Conservation (phyloP, 2,797 vertebrate species). For the Luscinia megarhynchos region DNA sequence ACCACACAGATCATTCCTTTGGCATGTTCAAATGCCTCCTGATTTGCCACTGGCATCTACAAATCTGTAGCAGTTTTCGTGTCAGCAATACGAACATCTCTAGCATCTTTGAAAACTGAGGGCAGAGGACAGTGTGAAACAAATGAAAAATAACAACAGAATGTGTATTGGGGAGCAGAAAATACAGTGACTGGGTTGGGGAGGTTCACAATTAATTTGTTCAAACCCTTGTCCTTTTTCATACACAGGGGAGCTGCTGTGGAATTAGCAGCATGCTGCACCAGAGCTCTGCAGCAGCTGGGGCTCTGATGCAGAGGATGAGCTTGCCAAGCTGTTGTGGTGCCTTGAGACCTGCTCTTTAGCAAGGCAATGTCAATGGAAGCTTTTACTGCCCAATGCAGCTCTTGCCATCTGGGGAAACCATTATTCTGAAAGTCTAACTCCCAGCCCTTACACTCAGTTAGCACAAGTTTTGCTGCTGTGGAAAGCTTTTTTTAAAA, state of each 20-base stretch:
- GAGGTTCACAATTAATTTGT: background rate
- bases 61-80: background rate
- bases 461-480: background rate
- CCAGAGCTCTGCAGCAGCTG: background rate
- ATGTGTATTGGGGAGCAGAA: background rate
- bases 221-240: background rate
- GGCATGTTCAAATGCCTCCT: background rate
- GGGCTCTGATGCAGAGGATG: background rate
- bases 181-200: background rate
- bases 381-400: background rate
- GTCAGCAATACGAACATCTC: background rate
- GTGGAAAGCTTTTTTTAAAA: background rate
- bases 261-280: background rate
- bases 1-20: background rate
- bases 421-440: background rate
- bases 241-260: background rate
- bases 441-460: background rate
- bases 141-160: background rate
- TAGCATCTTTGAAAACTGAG: background rate
- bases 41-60: background rate
- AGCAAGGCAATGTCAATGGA: background rate
- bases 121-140: background rate
- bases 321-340: background rate
- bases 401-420: background rate
- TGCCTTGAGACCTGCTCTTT: constrained; percentile 19